Conservation (phyloP, 2,113 vertebrate genomes). For the Lonchura striata region DNA sequence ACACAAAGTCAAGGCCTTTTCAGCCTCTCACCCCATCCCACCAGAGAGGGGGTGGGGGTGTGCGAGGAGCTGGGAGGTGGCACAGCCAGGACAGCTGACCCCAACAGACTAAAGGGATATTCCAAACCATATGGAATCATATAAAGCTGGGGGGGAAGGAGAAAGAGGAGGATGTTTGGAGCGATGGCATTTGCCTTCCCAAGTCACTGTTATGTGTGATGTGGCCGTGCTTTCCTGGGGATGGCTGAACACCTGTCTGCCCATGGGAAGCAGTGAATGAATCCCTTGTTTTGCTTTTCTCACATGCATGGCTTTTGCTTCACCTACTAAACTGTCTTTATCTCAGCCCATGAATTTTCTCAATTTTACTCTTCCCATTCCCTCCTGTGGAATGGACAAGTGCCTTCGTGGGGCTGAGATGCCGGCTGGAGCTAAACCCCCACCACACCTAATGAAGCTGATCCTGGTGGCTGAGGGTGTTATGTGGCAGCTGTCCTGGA, state of each 20-base stretch:
- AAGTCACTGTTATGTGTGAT: background rate
- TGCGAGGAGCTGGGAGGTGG: background rate
- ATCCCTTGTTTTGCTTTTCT: background rate
- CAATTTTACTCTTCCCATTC: background rate
- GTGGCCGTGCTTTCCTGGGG: background rate
- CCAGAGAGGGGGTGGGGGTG: background rate
- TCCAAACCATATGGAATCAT: background rate
- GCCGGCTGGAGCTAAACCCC: background rate
- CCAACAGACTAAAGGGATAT: background rate
- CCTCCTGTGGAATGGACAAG: rapidly evolving
- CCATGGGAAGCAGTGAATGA: background rate
- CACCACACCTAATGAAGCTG: background rate
- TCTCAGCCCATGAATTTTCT: background rate
- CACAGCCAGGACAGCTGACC: background rate
- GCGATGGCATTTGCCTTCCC: background rate
- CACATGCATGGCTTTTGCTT: rapidly evolving
- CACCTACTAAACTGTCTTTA: background rate
- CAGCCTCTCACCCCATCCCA: background rate
- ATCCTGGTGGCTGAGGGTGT: rapidly evolving
- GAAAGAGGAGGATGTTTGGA: background rate
- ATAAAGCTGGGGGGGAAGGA: background rate
- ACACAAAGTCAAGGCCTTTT: background rate
- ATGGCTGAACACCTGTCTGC: background rate
- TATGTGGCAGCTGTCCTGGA: background rate
- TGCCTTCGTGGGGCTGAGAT: background rate